Conservation (phyloP, 1,140 invertebrate genomes). For the Melitaea cinxia region DNA sequence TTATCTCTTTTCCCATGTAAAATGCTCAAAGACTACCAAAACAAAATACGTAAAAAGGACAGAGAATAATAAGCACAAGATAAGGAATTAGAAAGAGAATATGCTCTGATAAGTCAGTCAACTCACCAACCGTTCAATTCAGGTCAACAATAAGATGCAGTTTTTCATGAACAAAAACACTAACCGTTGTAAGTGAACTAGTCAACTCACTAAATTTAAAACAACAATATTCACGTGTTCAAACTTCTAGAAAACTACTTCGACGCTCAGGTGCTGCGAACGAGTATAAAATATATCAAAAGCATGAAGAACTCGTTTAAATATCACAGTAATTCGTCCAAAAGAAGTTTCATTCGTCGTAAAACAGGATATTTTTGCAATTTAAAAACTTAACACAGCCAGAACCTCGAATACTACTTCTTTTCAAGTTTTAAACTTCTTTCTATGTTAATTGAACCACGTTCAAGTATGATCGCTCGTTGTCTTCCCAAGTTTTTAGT, state of each 20-base stretch:
- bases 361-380: conserved; percentile 29
- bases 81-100: too few species aligned
- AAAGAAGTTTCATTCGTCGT: conserved; percentile 15
- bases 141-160: too few species aligned
- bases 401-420: conserved; percentile 24
- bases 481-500: conserved; percentile 18
- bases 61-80: too few species aligned
- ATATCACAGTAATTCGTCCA: conserved; percentile 24
- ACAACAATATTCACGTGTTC: conserved; percentile 1
- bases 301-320: conserved; percentile 22
- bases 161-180: too few species aligned
- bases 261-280: not conserved
- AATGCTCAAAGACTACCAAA: too few species aligned
- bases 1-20: too few species aligned
- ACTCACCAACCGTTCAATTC: too few species aligned
- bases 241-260: not conserved
- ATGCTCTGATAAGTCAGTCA: too few species aligned
- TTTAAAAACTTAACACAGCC: conserved; percentile 30
- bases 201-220: not conserved
- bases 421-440: conserved; percentile 34
- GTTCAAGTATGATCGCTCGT: conserved; percentile 11
- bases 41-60: too few species aligned
- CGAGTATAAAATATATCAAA: conserved; percentile 1
- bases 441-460: conserved; percentile 31
- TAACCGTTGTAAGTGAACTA: not conserved